These are phyloP conservation scores for Loripinus fragilis DNA, from an alignment of 2,888 invertebrate genomes.

Conservation along the genomic window DNA sequence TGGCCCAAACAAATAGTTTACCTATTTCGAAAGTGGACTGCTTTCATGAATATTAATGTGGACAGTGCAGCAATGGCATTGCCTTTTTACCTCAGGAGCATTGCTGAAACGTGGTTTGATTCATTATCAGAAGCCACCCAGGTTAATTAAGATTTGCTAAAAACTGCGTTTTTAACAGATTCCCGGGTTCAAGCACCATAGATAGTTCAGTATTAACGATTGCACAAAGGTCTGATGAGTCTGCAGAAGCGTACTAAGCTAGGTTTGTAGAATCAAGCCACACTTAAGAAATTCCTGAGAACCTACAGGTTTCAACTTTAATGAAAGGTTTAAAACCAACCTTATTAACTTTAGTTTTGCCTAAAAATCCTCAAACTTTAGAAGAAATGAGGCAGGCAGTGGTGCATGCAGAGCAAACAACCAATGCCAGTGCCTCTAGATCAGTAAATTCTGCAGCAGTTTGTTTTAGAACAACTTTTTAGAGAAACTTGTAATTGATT, in stretches of 20 bases:
- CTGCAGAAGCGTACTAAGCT: too few relatives aligned
- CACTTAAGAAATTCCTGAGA: slow-evolving; percentile 1
- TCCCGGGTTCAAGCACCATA: background rate
- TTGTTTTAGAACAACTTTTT: too few relatives aligned
- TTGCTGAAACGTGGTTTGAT: slow-evolving; percentile 8
- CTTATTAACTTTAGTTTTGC: slow-evolving; percentile 1
- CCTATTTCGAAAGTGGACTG: background rate
- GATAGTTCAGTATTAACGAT: background rate
- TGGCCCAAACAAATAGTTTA: background rate
- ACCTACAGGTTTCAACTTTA: background rate
- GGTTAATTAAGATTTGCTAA: background rate
- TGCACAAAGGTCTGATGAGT: background rate
- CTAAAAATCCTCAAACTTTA: slow-evolving; percentile 15
- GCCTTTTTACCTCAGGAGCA: slow-evolving; percentile 7
- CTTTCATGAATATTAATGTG: background rate
- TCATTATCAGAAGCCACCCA: background rate
- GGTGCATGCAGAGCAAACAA: slow-evolving; percentile 1
- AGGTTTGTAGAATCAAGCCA: too few relatives aligned
- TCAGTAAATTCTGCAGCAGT: background rate
- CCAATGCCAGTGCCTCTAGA: background rate
- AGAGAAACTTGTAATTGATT: too few relatives aligned
- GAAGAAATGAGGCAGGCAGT: slow-evolving; percentile 11
- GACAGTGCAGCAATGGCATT: background rate
- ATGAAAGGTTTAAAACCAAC: slow-evolving; percentile 14
- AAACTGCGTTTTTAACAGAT: background rate